These are phyloP conservation scores for Clinocottus analis DNA, from an alignment of 2,113 vertebrate species.

Conservation along the genomic window DNA sequence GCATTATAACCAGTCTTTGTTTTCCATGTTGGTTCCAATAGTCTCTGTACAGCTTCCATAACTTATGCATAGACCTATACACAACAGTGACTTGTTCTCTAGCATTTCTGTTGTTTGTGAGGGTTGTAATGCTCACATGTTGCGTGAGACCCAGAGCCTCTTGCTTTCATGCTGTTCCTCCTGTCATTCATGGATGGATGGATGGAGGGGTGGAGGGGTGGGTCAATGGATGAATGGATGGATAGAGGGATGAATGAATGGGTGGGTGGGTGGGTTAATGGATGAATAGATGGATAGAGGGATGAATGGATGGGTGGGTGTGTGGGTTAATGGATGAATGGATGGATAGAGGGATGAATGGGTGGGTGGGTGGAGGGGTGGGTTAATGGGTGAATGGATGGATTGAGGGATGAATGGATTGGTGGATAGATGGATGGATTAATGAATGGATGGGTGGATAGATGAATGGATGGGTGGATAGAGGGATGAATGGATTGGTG, in stretches of 20 bases:
- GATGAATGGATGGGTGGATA: not conserved
- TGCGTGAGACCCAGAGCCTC: constrained; percentile 31
- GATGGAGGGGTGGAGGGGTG: not conserved
- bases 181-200: not conserved
- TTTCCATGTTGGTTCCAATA: constrained; percentile 76
- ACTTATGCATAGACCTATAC: constrained; percentile 70
- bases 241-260: constrained; percentile 17
- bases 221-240: constrained; percentile 19
- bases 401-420: not conserved
- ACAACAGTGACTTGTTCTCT: constrained; percentile 53
- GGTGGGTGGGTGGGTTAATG: not conserved
- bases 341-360: not conserved
- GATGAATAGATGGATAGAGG: not conserved
- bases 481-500: constrained; percentile 4
- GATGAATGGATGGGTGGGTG: not conserved
- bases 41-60: constrained; percentile 84
- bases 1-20: constrained; percentile 58
- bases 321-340: not conserved
- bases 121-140: constrained; percentile 24
- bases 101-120: constrained; percentile 38
- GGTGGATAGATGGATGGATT: not conserved
- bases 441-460: constrained; percentile 2
- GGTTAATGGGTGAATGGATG: no score
- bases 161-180: constrained; percentile 39
- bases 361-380: not conserved